Evolutionary conservation across 2,888 invertebrate species (phyloP).

Genomic region (Xanthia icteritia): DNA sequence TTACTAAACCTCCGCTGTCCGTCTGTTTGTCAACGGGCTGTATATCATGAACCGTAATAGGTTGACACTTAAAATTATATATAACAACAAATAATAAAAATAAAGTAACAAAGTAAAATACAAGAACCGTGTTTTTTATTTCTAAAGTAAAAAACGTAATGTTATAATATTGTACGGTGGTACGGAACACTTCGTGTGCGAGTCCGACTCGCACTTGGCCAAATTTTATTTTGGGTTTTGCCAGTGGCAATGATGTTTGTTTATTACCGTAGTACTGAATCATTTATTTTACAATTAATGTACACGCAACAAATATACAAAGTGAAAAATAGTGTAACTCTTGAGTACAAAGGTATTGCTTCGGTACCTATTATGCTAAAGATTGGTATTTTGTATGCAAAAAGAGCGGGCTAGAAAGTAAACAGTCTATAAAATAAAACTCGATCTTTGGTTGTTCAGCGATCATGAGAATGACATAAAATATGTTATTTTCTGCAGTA

Average conservation of each 20-base stretch:
- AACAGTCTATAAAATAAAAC: background rate
- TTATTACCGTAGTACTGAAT: background rate
- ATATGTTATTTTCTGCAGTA: background rate
- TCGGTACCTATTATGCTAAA: background rate
- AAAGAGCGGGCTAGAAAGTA: background rate
- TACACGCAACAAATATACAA: background rate
- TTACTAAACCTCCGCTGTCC: too few relatives aligned
- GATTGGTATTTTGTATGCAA: background rate
- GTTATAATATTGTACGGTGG: too few relatives aligned
- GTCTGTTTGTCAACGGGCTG: too few relatives aligned
- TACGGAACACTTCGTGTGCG: too few relatives aligned
- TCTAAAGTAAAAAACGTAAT: too few relatives aligned
- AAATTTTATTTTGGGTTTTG: slow-evolving; percentile 17
- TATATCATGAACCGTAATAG: too few relatives aligned
- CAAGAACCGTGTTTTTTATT: too few relatives aligned
- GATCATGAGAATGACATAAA: background rate
- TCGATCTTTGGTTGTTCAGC: background rate
- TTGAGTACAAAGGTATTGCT: background rate
- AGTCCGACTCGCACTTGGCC: too few relatives aligned
- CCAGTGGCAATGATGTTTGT: slow-evolving; percentile 6
- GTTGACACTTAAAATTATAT: too few relatives aligned
- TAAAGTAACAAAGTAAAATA: too few relatives aligned
- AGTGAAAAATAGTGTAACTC: background rate
- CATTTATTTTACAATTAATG: background rate
- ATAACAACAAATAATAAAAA: too few relatives aligned